Evolutionary conservation across 2,888 invertebrate genomes (phyloP).

Genomic region (Microplitis deprimator): DNA sequence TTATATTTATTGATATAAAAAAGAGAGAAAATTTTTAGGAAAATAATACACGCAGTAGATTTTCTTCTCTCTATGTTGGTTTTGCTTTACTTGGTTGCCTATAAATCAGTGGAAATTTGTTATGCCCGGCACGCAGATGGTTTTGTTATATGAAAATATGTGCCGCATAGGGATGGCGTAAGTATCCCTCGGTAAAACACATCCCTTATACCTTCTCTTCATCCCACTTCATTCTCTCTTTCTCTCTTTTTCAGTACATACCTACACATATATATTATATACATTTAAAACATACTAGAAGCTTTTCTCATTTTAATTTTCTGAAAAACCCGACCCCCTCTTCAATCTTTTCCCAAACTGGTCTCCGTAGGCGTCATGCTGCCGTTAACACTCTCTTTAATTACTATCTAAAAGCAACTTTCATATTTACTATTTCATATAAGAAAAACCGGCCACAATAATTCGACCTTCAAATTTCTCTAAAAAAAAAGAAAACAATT

Average conservation of each 20-base stretch:
- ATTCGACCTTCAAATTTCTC: no score
- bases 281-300: conserved; percentile 47
- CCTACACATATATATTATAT: neutral
- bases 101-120: conserved; percentile 72
- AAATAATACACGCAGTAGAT: conserved; percentile 26
- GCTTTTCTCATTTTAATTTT: conserved; percentile 50
- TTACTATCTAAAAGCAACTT: conserved; percentile 56
- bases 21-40: conserved; percentile 11
- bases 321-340: neutral
- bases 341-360: neutral
- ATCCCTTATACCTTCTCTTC: conserved; percentile 66
- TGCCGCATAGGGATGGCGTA: conserved; percentile 69
- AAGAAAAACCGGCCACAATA: no score
- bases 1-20: conserved; percentile 22
- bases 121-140: conserved; percentile 72
- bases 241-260: conserved; percentile 53
- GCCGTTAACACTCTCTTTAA: conserved; percentile 68
- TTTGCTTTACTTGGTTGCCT: conserved; percentile 58
- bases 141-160: conserved; percentile 73
- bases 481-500: no score
- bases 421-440: no score
- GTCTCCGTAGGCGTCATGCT: conserved; percentile 67
- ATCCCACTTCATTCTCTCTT: conserved; percentile 49
- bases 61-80: conserved; percentile 46
- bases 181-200: conserved; percentile 71